Evolutionary conservation across 1,140 invertebrate species (phyloP), one percentile per base, ranked within the genome.

Genomic region (Pogonognathellus flavescens): DNA sequence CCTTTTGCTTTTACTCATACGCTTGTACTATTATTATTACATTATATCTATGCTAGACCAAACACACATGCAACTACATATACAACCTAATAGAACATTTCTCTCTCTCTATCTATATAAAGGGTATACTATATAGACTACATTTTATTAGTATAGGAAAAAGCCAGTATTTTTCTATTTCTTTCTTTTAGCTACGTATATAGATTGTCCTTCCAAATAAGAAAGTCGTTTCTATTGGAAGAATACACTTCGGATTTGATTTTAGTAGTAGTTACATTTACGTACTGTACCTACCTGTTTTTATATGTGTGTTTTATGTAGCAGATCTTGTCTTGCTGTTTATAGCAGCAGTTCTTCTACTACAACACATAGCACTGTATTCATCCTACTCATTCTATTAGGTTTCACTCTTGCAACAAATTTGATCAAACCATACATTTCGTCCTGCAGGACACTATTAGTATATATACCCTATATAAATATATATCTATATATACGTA

Each of bases 11-110:
- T 76, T 50, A 49, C 31, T 41, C 70, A 31, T 57, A 50, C 41
- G 49, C 70, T 76, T 49, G 16, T 50, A 76, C n/a, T n/a, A n/a
- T 41, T 76, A 76, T 76, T 76, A 76, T n/a, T 62, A 18, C 41
- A 76, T 76, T 76, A 41, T 76, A 49, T 16, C n/a, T n/a, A n/a
- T n/a, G n/a, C n/a, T n/a, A n/a, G n/a, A n/a, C n/a, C n/a, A n/a
- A n/a, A n/a, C n/a, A n/a, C n/a, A n/a, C n/a, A n/a, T n/a, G n/a
- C n/a, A n/a, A n/a, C n/a, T n/a, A 72, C 22, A 31, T 14, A 31
- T 0, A 16, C 14, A 14, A 41, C 70, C n/a, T 5, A 16, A 18
- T 50, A 76, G 7, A 2, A 66, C 25, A 9, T 66, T 66, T 55
- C 11, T 55, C 16, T 55, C 7, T 8, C n/a, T 62, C 8, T 62